phyloP scores from a whole-genome alignment of 2,888 invertebrate genomes.

The Apomyelois bistriatella region DNA sequence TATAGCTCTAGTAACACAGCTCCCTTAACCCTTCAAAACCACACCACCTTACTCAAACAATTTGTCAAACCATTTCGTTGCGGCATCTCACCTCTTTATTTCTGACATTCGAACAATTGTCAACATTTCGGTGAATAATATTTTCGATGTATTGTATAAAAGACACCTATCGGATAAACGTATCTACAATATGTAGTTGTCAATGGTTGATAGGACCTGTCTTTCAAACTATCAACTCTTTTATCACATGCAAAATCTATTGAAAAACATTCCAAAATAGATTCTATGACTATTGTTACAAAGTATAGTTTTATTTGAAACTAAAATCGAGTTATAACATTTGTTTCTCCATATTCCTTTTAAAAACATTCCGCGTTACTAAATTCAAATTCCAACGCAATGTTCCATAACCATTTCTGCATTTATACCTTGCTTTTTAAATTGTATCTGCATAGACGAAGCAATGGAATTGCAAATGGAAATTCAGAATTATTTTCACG shows the following conservation, averaged over 20 bases:
- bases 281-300: rapidly evolving
- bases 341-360: slow-evolving; percentile 18
- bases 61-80: slow-evolving; percentile 5
- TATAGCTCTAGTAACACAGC: no score
- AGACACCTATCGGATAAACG: slow-evolving; percentile 68
- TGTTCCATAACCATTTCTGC: slow-evolving; percentile 26
- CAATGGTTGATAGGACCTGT: slow-evolving; percentile 75
- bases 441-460: background rate
- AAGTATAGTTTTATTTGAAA: slow-evolving; percentile 13
- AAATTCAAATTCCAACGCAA: slow-evolving; percentile 16
- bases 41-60: slow-evolving; percentile 3
- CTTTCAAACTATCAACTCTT: slow-evolving; percentile 69
- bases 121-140: slow-evolving; percentile 43
- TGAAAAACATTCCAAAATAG: background rate
- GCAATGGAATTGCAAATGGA: slow-evolving; percentile 21
- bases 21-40: slow-evolving; percentile 3
- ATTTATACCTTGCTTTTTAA: background rate
- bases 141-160: slow-evolving; percentile 51
- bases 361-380: slow-evolving; percentile 26
- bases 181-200: slow-evolving; percentile 74
- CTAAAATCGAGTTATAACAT: slow-evolving; percentile 22
- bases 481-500: slow-evolving; percentile 12
- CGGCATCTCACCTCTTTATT: slow-evolving; percentile 10
- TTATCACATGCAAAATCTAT: slow-evolving; percentile 14
- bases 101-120: slow-evolving; percentile 26